Evolutionary conservation across 2,797 vertebrate genomes (phyloP).

Genomic region (Botia kubotai): DNA sequence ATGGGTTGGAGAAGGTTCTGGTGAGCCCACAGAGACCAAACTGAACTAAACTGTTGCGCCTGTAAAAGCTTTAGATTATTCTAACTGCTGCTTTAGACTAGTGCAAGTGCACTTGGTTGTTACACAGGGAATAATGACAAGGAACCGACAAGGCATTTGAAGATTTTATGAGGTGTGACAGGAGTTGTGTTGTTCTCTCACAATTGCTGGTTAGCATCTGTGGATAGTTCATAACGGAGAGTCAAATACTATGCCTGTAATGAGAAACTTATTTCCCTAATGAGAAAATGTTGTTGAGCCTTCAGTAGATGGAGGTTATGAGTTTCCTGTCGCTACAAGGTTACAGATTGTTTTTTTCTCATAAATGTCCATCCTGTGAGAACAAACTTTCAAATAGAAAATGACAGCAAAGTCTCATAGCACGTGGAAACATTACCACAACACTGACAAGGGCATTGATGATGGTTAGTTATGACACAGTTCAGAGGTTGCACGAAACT

Average conservation of each 20-base stretch:
- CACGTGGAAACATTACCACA: neutral
- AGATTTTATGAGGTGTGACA: slow-evolving; percentile 18
- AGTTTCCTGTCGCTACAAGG: neutral
- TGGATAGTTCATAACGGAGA: neutral
- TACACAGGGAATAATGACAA: slow-evolving; percentile 13
- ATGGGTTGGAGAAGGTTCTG: neutral
- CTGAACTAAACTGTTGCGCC: slow-evolving; percentile 22
- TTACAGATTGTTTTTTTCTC: neutral
- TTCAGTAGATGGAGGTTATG: slow-evolving; percentile 8
- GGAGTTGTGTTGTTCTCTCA: neutral
- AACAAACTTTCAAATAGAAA: neutral
- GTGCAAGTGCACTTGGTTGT: slow-evolving; percentile 21
- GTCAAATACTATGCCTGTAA: neutral
- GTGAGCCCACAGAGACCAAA: neutral
- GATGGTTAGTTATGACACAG: neutral
- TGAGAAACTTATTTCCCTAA: neutral
- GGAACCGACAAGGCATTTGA: neutral
- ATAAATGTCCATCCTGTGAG: neutral
- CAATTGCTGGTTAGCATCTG: neutral
- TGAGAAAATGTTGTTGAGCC: neutral
- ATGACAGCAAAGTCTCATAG: neutral
- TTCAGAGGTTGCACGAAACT: neutral
- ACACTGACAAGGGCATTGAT: neutral
- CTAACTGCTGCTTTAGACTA: neutral
- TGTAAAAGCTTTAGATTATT: slow-evolving; percentile 34